These are phyloP conservation scores for Condylostylus longicornis DNA, from an alignment of 1,140 invertebrate genomes.

Conservation along the genomic window DNA sequence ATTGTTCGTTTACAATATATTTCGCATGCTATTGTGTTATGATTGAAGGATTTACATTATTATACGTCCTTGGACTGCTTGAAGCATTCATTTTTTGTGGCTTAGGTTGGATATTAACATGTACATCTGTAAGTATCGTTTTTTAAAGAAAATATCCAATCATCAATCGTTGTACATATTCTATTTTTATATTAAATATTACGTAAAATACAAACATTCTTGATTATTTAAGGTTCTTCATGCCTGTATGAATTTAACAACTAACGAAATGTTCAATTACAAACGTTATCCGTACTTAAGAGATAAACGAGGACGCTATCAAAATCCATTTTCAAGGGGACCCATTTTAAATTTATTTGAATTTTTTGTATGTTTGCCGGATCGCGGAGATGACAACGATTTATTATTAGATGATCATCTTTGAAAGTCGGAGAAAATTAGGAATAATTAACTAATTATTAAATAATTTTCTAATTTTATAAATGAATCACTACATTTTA, in stretches of 20 bases:
- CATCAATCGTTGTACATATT: conserved; percentile 3
- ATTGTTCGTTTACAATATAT: conserved; percentile 73
- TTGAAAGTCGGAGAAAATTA: too few species aligned
- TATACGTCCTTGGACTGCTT: conserved; percentile 63
- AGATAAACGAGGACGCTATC: conserved; percentile 71
- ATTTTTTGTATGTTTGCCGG: conserved; percentile 71
- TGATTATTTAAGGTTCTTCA: conserved; percentile 52
- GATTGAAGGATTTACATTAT: conserved; percentile 66
- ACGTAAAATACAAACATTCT: conserved; percentile 4
- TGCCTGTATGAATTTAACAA: conserved; percentile 81
- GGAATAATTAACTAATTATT: background rate
- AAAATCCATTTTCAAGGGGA: conserved; percentile 78
- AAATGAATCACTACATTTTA: too few species aligned
- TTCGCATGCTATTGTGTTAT: conserved; percentile 76
- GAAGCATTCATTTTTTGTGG: conserved; percentile 72
- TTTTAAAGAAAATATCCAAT: background rate
- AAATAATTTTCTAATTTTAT: conserved; percentile 6
- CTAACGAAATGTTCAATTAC: conserved; percentile 88
- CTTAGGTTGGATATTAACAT: conserved; percentile 71
- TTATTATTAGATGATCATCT: conserved; percentile 50
- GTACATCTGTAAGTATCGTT: conserved; percentile 62
- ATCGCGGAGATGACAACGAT: conserved; percentile 56
- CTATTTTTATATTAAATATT: background rate
- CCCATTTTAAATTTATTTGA: conserved; percentile 73
- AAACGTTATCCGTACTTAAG: conserved; percentile 77